Evolutionary conservation across 2,888 invertebrate species (phyloP).

Genomic region (Melanargia galathea): DNA sequence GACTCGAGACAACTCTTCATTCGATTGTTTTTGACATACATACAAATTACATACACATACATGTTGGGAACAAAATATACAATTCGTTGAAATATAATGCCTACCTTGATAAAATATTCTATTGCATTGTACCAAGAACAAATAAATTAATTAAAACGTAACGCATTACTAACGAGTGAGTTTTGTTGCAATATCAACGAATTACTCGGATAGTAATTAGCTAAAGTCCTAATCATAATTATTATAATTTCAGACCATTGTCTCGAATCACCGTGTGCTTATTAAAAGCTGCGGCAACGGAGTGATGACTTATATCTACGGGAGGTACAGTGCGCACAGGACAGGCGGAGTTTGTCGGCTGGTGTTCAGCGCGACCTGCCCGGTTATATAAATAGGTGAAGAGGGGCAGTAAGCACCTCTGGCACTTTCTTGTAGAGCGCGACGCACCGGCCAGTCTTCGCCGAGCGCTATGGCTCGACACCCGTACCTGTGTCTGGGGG

Average conservation of each 20-base stretch:
- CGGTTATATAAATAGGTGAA: constrained; percentile 81
- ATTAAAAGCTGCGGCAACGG: constrained; percentile 66
- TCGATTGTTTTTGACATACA: neutral
- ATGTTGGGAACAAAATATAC: constrained; percentile 6
- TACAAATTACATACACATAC: no score
- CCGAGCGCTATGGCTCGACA: constrained; percentile 82
- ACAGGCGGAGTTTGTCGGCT: constrained; percentile 60
- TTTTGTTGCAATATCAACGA: constrained; percentile 17
- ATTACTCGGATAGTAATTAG: constrained; percentile 39
- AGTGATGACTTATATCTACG: constrained; percentile 57
- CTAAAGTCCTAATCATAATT: constrained; percentile 39
- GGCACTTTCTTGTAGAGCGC: constrained; percentile 78
- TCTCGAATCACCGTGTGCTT: constrained; percentile 56
- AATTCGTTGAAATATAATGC: neutral
- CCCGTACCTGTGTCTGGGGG: constrained; percentile 77
- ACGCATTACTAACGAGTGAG: constrained; percentile 20
- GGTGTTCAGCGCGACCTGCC: constrained; percentile 59
- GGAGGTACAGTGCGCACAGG: constrained; percentile 61
- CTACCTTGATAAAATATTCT: neutral
- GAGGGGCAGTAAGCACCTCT: constrained; percentile 78
- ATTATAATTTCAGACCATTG: constrained; percentile 51
- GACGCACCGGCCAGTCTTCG: constrained; percentile 71
- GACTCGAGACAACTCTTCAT: neutral
- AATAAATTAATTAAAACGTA: constrained; percentile 19
- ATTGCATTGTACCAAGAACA: constrained; percentile 7